A percentile compares a stretch with the other conserved stretches of the same genome.
These are phyloP conservation scores for Melanocharis versteri DNA, from an alignment of 2,113 vertebrate species.

Conservation along the genomic window DNA sequence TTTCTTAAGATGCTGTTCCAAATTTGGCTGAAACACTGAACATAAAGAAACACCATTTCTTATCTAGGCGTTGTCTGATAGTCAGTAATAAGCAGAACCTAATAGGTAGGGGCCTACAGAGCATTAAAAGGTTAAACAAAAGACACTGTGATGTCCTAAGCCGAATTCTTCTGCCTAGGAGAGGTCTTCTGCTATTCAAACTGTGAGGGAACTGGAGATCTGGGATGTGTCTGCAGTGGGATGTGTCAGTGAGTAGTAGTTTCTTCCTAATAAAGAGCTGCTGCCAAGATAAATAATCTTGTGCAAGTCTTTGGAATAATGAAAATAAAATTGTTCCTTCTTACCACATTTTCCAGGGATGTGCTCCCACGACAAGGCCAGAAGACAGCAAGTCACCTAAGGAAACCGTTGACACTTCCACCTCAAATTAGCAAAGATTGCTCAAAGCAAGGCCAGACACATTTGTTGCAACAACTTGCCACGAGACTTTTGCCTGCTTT, in stretches of 20 bases:
- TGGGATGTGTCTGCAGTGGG: not conserved
- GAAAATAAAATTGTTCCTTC: not conserved
- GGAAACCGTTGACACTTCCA: not conserved
- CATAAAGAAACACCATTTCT: not conserved
- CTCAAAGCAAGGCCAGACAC: not conserved
- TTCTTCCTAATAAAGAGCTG: not conserved
- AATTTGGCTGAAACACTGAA: not conserved
- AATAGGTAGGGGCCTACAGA: not conserved
- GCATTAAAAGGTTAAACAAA: not conserved
- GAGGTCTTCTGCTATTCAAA: not conserved
- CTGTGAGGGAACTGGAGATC: not conserved
- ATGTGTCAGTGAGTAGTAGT: not conserved
- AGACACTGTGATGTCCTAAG: not conserved
- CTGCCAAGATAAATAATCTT: not conserved
- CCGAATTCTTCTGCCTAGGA: not conserved
- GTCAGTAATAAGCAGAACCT: not conserved
- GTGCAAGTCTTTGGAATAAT: not conserved
- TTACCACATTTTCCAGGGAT: not conserved
- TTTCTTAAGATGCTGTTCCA: not conserved
- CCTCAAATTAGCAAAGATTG: not conserved
- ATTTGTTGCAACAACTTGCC: not conserved
- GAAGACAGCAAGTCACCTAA: not conserved
- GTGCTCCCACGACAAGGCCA: not conserved
- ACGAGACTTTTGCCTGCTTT: not conserved
- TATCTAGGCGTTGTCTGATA: not conserved